Evolutionary conservation across 2,888 invertebrate species (phyloP), one percentile per base, ranked within the genome.

Genomic region (Plusia festucae): DNA sequence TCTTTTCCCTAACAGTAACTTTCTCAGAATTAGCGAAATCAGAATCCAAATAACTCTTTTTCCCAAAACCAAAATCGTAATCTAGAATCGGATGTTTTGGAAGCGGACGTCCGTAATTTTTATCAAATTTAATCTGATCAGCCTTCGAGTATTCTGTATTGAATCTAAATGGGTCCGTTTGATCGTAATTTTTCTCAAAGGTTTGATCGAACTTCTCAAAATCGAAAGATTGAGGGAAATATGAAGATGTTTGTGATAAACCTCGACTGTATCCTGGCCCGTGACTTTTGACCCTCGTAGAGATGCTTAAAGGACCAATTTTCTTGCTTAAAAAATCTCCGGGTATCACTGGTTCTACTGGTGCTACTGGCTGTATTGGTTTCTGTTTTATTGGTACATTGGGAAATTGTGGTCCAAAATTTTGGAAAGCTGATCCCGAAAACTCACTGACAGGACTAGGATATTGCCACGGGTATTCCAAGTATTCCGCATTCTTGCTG

Each of bases 11-110:
- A 7, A 78, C 69, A 15, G 69, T 49, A 6, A 84, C 79, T 32
- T 85, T 83, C 1, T 71, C 66, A 22, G 91, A 85, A 73, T 86
- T 85, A 2, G 88, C 87, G 0, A 81, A 56, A 4, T 87, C 88
- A 18, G 79, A 70, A 58, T 93, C 93, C 27, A 72, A 68, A 30
- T 80, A 85, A 34, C 79, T 80, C 18, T 85, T 80, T 57, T 78
- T 78, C 15, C 64, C 71, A 5, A 81, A 76, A 34, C 76, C 85
- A 49, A 85, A 66, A 9, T 71, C 52, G n/a, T 62, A 69, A 57
- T 64, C 65, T 9, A 30, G 16, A 1, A 53, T 30, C 11, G 58
- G 56, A 53, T 76, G 74, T 51, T 75, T 77, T 5, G 74, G 59
- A 73, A 74, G 81, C 0, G 81, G 78, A 65, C 78, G 67, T 2